Percentiles rank a stretch among this genome's conserved stretches.
Conservation (phyloP, 2,888 invertebrate genomes). For the Pseudococcus viburni region DNA sequence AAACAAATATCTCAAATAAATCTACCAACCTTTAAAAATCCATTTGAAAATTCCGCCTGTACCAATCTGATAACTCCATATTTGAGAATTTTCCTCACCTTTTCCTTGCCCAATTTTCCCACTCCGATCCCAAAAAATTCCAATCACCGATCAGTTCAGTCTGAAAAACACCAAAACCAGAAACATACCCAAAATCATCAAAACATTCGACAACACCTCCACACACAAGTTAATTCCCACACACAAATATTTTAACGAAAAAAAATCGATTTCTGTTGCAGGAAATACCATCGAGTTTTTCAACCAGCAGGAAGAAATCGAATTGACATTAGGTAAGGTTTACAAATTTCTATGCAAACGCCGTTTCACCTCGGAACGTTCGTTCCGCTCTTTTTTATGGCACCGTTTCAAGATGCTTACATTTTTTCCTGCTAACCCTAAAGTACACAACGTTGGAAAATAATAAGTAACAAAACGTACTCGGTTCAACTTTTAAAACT, state of each 20-base stretch:
- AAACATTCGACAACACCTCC: too few relatives aligned
- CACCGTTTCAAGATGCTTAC: not conserved
- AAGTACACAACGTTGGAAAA: not conserved
- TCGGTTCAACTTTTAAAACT: constrained; percentile 44
- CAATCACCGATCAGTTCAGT: too few relatives aligned
- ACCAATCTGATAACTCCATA: too few relatives aligned
- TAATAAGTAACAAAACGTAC: constrained; percentile 30
- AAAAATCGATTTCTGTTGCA: constrained; percentile 16
- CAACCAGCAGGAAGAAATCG: not conserved
- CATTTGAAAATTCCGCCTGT: too few relatives aligned
- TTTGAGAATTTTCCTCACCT: too few relatives aligned
- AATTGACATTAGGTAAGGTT: constrained; percentile 37
- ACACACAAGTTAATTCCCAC: not conserved
- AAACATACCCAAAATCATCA: too few relatives aligned
- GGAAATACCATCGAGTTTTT: constrained; percentile 38
- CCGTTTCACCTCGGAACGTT: not conserved
- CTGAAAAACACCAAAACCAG: too few relatives aligned
- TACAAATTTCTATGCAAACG: constrained; percentile 15
- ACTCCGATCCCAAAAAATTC: too few relatives aligned
- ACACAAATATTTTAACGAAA: not conserved
- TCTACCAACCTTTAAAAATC: too few relatives aligned
- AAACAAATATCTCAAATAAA: too few relatives aligned
- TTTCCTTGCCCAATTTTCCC: too few relatives aligned
- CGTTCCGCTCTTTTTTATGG: not conserved
- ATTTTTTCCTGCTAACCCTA: not conserved